Percentiles rank a stretch among this genome's conserved stretches.
These are phyloP conservation scores for Etheostoma perlongum DNA, from an alignment of 2,797 vertebrate species.

Conservation along the genomic window DNA sequence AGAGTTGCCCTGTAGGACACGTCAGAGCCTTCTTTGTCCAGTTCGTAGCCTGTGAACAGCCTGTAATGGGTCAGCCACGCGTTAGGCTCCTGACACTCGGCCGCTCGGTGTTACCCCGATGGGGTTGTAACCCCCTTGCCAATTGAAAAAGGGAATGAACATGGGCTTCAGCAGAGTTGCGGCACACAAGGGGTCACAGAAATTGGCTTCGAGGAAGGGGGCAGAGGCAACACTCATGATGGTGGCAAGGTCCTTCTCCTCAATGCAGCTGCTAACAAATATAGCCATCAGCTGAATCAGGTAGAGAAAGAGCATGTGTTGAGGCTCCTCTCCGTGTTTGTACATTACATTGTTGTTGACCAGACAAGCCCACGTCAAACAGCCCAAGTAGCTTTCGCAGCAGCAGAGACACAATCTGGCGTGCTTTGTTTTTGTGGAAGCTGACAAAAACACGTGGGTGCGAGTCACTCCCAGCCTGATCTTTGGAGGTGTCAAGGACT, in stretches of 20 bases:
- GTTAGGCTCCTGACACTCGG: background rate
- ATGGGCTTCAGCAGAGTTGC: too few species aligned
- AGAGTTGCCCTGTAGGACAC: too few species aligned
- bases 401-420: background rate
- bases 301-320: conserved; percentile 28
- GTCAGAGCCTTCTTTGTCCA: too few species aligned
- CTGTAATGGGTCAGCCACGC: background rate
- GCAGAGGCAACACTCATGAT: too few species aligned
- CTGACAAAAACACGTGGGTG: background rate
- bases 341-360: accelerated
- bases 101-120: too few species aligned
- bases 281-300: conserved; percentile 23
- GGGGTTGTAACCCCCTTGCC: too few species aligned
- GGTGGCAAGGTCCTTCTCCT: background rate
- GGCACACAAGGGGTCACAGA: too few species aligned
- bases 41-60: background rate
- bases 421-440: background rate
- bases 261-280: background rate
- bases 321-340: background rate
- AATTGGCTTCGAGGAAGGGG: too few species aligned
- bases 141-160: background rate
- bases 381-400: background rate
- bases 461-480: too few species aligned
- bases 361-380: background rate
- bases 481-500: too few species aligned